phyloP scores from a whole-genome alignment of 2,888 invertebrate genomes.

The Adelognathus sp. region DNA sequence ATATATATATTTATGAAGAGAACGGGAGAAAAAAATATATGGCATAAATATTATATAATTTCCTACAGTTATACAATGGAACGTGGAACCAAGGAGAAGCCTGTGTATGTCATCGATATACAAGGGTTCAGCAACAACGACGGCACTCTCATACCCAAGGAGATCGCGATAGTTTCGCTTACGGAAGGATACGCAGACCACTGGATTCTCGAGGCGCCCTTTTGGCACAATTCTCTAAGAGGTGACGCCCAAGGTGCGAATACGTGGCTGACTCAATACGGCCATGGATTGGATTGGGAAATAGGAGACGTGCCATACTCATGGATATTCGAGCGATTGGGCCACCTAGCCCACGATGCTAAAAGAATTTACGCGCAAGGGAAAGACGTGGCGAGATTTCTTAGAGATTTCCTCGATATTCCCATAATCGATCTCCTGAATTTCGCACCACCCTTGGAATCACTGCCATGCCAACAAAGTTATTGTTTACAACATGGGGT shows the following conservation, averaged over 20 bases:
- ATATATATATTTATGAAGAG: too few relatives aligned
- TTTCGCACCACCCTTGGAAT: background rate
- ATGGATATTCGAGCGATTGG: conserved; percentile 2
- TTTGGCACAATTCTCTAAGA: background rate
- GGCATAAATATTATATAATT: too few relatives aligned
- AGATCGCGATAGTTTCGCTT: conserved; percentile 9
- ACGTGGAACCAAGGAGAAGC: too few relatives aligned
- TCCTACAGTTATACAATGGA: background rate
- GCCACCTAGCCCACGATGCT: background rate
- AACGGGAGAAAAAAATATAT: too few relatives aligned
- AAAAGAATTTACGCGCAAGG: conserved; percentile 3
- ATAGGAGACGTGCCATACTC: conserved; percentile 2
- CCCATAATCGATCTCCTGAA: background rate
- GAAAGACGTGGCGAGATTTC: background rate
- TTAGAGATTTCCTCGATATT: background rate
- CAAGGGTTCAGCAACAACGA: background rate
- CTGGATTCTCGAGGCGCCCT: conserved; percentile 25
- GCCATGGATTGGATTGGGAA: conserved; percentile 21
- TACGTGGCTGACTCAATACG: too few relatives aligned
- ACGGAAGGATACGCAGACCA: background rate
- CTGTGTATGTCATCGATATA: background rate
- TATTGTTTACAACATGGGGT: conserved; percentile 8
- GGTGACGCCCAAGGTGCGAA: background rate
- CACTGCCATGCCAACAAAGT: background rate
- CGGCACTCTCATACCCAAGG: background rate